These are phyloP conservation scores for Elmis aenea DNA, from an alignment of 2,888 invertebrate genomes.

Conservation along the genomic window DNA sequence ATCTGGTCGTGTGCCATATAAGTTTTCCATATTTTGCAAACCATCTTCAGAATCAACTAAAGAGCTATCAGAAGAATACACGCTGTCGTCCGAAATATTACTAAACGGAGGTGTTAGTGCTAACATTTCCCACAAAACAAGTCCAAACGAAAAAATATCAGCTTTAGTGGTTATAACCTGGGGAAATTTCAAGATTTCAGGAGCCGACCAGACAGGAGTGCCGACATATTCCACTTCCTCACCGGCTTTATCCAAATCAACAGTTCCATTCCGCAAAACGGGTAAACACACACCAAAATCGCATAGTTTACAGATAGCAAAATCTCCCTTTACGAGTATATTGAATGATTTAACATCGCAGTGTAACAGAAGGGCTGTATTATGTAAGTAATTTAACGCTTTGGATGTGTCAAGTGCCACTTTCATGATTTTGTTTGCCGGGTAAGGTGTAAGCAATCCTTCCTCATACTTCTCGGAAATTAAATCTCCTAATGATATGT, in stretches of 20 bases:
- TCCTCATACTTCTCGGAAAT: constrained; percentile 64
- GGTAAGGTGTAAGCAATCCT: constrained; percentile 52
- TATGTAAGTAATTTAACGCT: constrained; percentile 74
- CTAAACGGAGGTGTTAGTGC: constrained; percentile 65
- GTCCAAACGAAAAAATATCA: constrained; percentile 76
- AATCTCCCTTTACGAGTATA: constrained; percentile 70
- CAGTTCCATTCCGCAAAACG: constrained; percentile 57
- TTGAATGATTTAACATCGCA: constrained; percentile 84
- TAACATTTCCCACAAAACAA: constrained; percentile 79
- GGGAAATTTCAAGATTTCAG: constrained; percentile 63
- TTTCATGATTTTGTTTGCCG: constrained; percentile 59
- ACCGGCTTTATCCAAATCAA: constrained; percentile 52
- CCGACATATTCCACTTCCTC: constrained; percentile 61
- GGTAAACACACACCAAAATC: constrained; percentile 81
- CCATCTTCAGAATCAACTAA: constrained; percentile 32
- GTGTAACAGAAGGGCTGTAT: constrained; percentile 64
- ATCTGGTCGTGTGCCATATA: constrained; percentile 64
- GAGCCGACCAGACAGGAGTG: constrained; percentile 74
- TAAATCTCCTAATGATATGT: constrained; percentile 65
- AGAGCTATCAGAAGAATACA: constrained; percentile 41
- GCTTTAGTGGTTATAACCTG: constrained; percentile 62
- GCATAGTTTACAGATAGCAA: constrained; percentile 70
- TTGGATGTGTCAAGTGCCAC: constrained; percentile 63
- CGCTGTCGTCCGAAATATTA: constrained; percentile 33
- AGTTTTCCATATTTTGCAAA: constrained; percentile 11